Base-by-base conservation (phyloP, 2,113 vertebrate genomes). In the Tragulus kanchil region DNA sequence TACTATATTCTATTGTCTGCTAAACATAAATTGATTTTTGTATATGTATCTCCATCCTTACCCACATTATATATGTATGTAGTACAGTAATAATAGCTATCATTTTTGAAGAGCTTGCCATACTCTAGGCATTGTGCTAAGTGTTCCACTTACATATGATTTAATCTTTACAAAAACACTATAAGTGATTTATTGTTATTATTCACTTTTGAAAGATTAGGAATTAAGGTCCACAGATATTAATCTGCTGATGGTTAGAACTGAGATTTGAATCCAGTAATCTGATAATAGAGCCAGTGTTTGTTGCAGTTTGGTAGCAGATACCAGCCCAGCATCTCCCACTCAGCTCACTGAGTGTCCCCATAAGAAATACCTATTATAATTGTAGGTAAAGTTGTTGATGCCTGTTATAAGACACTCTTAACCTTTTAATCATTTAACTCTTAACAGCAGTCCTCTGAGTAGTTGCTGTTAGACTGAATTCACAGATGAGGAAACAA, bases 121-220 rank as follows among this genome's bases (percentile, higher is more conserved):
- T 77, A 36, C 45, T 7, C 14, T 67, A 56, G n/a, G 28, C 79
- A 85, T 89, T 87, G 23, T 71, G 28, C 21, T 62, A n/a, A 73
- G 31, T 77, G 19, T 85, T 92, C 83, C 75, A 87, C 17, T 58
- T 73, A 26, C 58, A 65, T 93, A 19, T 77, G 14, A 85, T 19
- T 84, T 79, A 88, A 26, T 90, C 48, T 77, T 78, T 92, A 54
- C 12, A 79, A 84, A 94, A 95, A 73, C 10, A 3, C 1, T 45
- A 5, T 21, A 56, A 61, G 8, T 42, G 23, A 58, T 84, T 93
- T 79, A 81, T 64, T 81, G 4, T 58, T 94, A 23, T 64, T 61
- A 36, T 64, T 91, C 36, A 62, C 21, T n/a, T 82, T 88, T 86
- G n/a, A 88, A 93, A 86, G 50, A 48, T 36, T 82, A 83, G 65